Evolutionary conservation across 53 echinoderm and acorn worm genomes (phyloP).

Genomic region (Zoroaster sp.): DNA sequence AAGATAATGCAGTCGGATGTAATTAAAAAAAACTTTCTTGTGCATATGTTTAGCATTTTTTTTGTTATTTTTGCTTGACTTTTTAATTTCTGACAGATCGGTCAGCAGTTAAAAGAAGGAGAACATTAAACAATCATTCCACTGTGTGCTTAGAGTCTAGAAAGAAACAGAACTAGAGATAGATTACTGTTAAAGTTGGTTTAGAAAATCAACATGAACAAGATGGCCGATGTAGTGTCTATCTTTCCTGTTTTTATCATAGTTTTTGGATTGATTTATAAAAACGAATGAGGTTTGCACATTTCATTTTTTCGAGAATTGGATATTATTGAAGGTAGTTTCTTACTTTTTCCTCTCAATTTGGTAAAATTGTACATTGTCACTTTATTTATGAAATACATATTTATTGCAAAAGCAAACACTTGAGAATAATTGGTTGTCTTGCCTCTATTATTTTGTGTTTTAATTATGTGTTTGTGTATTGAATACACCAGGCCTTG

Average conservation of each 20-base stretch:
- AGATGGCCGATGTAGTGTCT: neutral
- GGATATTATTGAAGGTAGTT: constrained; percentile 49
- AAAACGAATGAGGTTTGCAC: constrained; percentile 37
- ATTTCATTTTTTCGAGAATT: constrained; percentile 50
- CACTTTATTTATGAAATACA: constrained; percentile 85
- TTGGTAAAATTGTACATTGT: constrained; percentile 64
- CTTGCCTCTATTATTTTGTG: neutral
- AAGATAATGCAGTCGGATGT: neutral
- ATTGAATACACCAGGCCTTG: too few relatives aligned
- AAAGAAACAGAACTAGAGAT: neutral
- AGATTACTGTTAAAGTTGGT: neutral
- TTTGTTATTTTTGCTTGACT: neutral
- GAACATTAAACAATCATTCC: constrained; percentile 2
- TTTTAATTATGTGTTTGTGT: too few relatives aligned
- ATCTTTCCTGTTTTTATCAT: constrained; percentile 19
- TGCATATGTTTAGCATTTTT: constrained; percentile 15
- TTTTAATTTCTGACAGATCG: neutral
- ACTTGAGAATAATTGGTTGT: neutral
- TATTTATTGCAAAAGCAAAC: constrained; percentile 71
- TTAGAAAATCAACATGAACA: constrained; percentile 1
- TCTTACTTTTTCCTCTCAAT: constrained; percentile 57
- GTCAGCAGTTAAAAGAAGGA: neutral
- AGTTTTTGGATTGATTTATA: constrained; percentile 35
- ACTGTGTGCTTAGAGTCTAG: constrained; percentile 43
- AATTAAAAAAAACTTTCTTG: constrained; percentile 12